Conservation (phyloP, 2,797 vertebrate genomes). For the Gambelia wislizenii region DNA sequence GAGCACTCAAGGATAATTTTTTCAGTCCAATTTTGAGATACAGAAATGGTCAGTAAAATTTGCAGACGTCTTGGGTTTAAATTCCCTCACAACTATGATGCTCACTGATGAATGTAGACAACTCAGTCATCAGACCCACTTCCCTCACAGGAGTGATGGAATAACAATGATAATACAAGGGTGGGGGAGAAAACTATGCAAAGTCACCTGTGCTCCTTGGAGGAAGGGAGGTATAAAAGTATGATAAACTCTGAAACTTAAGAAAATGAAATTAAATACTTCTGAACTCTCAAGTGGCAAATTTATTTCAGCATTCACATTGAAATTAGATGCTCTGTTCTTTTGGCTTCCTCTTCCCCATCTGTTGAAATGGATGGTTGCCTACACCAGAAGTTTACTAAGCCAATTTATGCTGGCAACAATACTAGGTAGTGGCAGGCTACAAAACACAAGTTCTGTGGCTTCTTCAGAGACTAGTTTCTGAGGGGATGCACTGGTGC, state of each 20-base stretch:
- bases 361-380: constrained; percentile 71
- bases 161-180: neutral
- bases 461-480: constrained; percentile 44
- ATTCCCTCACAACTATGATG: too few relatives aligned
- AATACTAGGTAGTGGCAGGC: constrained; percentile 38
- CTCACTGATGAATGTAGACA: too few relatives aligned
- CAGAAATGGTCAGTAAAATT: neutral
- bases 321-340: constrained; percentile 50
- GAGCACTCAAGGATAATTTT: neutral
- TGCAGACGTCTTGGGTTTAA: neutral
- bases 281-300: constrained; percentile 49
- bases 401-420: constrained; percentile 22
- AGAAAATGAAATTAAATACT: constrained; percentile 48
- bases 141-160: neutral
- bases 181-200: too few relatives aligned
- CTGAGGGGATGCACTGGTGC: constrained; percentile 46
- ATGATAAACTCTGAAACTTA: neutral
- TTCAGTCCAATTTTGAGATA: neutral
- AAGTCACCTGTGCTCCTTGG: too few relatives aligned
- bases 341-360: constrained; percentile 71
- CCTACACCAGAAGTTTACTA: constrained; percentile 55
- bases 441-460: constrained; percentile 61
- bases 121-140: neutral
- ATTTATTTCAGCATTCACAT: constrained; percentile 34
- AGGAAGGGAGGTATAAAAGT: neutral